Evolutionary conservation across 2,888 invertebrate species (phyloP), one percentile per base, ranked within the genome.

Genomic region (Kuschelorhynchus macadamiae): DNA sequence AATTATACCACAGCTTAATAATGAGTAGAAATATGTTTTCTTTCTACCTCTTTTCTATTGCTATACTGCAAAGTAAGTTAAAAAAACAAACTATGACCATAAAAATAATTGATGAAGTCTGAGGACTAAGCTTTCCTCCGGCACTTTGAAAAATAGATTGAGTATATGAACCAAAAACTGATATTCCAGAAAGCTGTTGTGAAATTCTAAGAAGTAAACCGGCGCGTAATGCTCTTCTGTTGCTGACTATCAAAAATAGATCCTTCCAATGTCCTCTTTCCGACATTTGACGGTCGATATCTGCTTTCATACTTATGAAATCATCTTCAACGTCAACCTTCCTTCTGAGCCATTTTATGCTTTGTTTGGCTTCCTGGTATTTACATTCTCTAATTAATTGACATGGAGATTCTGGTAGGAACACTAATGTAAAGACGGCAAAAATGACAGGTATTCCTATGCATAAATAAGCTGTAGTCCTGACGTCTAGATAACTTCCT

Each of bases 381-480:
- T 74, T 67, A 0, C 72, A 73, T 49, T 77, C 76, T 74, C 76
- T 78, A 1, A 80, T 52, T 16, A 71, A 72, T 56, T 71, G 80
- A 57, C 79, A 80, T 0, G 80, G 81, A 7, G 77, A 74, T 83
- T 92, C 91, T 12, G 91, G 91, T 16, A 59, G 16, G 84, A 77
- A 87, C 1, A 25, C 0, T 7, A 64, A 32, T 2, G 59, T 17
- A n/a, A n/a, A n/a, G 5, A 53, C n/a, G 8, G 25, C 18, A 17
- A 47, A 59, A 1, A 53, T 2, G 9, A 68, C 52, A 2, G 63
- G 68, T n/a, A 68, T 12, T 2, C 25, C 47, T 1, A 63, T 52
- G 44, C 63, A 68, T 8, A 68, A 52, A 32, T 59, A 63, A 11
- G 59, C 52, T 2, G 68, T 39, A 12, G 36, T 30, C 47, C 25